Percentiles rank a stretch among this genome's conserved stretches.
Evolutionary conservation across 2,113 vertebrate genomes (phyloP).

Genomic region (Edolisoma coerulescens): DNA sequence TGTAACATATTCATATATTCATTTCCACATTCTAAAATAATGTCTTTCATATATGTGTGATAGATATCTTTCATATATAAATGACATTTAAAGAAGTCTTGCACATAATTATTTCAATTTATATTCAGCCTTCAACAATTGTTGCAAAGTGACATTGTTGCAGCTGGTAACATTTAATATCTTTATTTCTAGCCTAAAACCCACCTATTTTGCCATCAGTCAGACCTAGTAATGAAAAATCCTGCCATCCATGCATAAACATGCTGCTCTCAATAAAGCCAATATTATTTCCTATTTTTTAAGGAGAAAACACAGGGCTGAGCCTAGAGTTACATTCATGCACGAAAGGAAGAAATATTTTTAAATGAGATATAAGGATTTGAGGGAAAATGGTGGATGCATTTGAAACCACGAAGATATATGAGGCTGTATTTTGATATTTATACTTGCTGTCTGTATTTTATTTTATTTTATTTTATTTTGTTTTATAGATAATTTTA

Average conservation of each 20-base stretch:
- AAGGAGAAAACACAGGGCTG: background rate
- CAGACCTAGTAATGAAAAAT: background rate
- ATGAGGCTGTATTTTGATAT: background rate
- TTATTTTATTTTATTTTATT: background rate
- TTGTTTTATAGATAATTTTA: background rate
- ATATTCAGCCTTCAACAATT: background rate
- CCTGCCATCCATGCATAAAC: background rate
- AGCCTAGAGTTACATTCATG: background rate
- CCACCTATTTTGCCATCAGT: background rate
- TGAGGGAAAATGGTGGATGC: background rate
- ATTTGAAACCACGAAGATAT: background rate
- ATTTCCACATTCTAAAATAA: background rate
- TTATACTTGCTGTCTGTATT: background rate
- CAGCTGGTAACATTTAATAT: background rate
- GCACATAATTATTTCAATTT: background rate
- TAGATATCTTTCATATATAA: no score
- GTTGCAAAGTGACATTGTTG: background rate
- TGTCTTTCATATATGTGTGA: background rate
- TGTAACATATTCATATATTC: background rate
- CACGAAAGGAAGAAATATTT: background rate
- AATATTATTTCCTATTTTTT: background rate
- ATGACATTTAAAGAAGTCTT: background rate
- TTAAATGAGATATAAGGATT: background rate
- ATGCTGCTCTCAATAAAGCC: background rate
- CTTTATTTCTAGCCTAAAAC: background rate